Conservation (phyloP, 1,140 invertebrate genomes). For the Philotrypesis tridentata region DNA sequence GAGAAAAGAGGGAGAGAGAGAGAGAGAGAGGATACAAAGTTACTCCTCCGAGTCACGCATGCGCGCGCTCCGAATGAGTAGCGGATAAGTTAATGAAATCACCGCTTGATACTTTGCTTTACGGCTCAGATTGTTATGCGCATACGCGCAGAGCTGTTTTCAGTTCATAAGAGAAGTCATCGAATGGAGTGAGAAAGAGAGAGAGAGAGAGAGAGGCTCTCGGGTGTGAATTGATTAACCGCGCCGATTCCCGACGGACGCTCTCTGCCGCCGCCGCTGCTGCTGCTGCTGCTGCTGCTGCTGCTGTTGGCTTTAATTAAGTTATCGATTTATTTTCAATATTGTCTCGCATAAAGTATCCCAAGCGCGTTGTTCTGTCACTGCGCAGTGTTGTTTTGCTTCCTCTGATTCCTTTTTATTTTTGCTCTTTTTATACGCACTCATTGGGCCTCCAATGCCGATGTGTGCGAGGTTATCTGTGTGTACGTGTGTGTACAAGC, state of each 20-base stretch:
- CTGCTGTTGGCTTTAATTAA: conserved; percentile 64
- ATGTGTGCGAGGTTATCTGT: neutral
- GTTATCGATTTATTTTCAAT: conserved; percentile 70
- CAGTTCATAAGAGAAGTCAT: conserved; percentile 7
- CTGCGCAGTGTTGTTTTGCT: conserved; percentile 11
- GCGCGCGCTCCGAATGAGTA: conserved; percentile 45
- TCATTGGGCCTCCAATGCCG: neutral
- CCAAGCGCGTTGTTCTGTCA: conserved; percentile 29
- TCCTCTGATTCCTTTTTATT: neutral
- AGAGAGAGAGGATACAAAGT: conserved; percentile 32
- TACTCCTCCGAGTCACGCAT: conserved; percentile 68
- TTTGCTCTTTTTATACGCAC: neutral
- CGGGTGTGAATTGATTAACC: conserved; percentile 66
- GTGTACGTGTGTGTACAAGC: conserved; percentile 11
- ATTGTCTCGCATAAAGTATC: conserved; percentile 59
- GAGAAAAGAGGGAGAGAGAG: neutral
- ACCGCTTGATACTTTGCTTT: conserved; percentile 63
- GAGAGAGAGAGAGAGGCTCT: conserved; percentile 26
- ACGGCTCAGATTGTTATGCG: conserved; percentile 64
- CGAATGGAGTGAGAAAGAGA: neutral
- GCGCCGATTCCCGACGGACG: conserved; percentile 38
- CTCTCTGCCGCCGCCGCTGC: conserved; percentile 26
- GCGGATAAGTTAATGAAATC: conserved; percentile 71
- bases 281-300: conserved; percentile 35
- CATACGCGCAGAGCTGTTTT: conserved; percentile 55